Percentiles rank a stretch among this genome's conserved stretches.
Conservation (phyloP, 2,888 invertebrate species). For the Molorchus minor region DNA sequence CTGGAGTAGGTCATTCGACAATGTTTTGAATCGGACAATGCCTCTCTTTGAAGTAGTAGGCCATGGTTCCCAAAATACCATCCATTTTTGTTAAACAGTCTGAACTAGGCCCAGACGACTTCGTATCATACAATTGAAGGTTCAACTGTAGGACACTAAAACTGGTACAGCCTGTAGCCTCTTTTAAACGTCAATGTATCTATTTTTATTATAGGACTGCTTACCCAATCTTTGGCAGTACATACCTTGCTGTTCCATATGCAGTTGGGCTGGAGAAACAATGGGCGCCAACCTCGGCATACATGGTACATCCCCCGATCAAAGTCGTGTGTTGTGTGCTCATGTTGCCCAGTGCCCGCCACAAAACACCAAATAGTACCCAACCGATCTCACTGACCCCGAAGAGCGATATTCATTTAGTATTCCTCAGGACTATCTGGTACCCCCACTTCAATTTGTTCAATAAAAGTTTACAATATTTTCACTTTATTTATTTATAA, state of each 20-base stretch:
- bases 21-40: constrained; percentile 8
- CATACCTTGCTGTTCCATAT: constrained; percentile 28
- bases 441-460: no score
- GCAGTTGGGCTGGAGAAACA: constrained; percentile 26
- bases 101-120: neutral
- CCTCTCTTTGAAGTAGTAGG: constrained; percentile 29
- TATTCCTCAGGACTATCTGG: no score
- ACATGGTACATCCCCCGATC: no score
- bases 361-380: no score
- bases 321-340: no score
- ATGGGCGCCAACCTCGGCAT: constrained; percentile 33
- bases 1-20: constrained; percentile 25
- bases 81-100: constrained; percentile 8
- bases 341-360: no score
- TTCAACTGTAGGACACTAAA: constrained; percentile 16
- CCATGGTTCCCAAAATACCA: constrained; percentile 15
- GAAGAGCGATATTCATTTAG: no score
- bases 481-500: no score
- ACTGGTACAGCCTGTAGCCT: constrained; percentile 12
- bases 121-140: neutral
- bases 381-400: no score
- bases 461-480: no score
- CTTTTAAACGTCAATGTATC: constrained; percentile 26
- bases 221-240: constrained; percentile 33
- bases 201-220: constrained; percentile 23